Conservation (phyloP, 2,797 vertebrate genomes). For the Phalanger gymnotis region DNA sequence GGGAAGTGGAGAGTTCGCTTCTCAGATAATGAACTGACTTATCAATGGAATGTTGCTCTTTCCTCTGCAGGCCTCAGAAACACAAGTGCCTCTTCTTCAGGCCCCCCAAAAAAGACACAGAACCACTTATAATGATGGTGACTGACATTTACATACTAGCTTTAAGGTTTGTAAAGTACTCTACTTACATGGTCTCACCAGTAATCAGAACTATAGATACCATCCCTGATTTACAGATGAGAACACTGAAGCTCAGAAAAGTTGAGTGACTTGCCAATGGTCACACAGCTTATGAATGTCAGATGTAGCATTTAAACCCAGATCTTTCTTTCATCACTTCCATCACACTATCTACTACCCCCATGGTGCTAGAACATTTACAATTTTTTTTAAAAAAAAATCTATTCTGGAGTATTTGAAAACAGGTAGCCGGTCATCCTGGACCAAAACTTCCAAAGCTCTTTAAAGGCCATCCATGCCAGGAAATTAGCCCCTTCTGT, state of each 20-base stretch:
- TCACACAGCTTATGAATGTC: neutral
- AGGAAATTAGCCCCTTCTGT: neutral
- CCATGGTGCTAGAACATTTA: neutral
- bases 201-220: neutral
- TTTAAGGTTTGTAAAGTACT: neutral
- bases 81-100: neutral
- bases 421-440: neutral
- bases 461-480: neutral
- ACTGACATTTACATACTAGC: neutral
- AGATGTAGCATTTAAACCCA: neutral
- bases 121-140: neutral
- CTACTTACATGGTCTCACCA: neutral
- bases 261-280: neutral
- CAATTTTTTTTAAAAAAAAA: neutral
- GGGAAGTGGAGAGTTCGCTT: neutral
- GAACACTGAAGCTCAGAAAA: neutral
- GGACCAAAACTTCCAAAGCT: neutral
- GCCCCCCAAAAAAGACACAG: neutral
- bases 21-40: too few species aligned
- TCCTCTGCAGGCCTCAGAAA: neutral
- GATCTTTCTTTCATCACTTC: neutral
- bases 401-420: neutral
- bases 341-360: neutral
- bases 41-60: neutral
- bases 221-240: neutral